These are phyloP conservation scores for Eleginops maclovinus DNA, from an alignment of 2,113 vertebrate genomes.

Conservation along the genomic window DNA sequence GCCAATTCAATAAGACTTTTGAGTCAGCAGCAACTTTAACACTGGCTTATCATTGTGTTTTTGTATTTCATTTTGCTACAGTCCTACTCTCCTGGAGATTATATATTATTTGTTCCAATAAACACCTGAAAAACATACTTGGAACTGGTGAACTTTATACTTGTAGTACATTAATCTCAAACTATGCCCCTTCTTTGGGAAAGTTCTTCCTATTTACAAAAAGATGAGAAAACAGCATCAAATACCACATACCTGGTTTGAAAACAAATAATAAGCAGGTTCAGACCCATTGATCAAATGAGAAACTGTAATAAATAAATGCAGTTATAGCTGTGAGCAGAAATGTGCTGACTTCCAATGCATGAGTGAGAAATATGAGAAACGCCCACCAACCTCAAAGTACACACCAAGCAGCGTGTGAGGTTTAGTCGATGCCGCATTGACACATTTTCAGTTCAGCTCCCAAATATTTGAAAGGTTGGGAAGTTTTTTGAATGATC, in stretches of 20 bases:
- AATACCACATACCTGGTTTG: too few relatives aligned
- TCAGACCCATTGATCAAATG: constrained; percentile 30
- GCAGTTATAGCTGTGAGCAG: constrained; percentile 8
- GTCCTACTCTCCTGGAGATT: neutral
- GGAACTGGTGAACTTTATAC: neutral
- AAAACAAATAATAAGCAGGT: constrained; percentile 12
- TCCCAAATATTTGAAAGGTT: constrained; percentile 24
- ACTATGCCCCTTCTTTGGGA: neutral
- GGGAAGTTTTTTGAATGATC: constrained; percentile 21
- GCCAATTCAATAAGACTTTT: neutral
- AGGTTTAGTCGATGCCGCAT: constrained; percentile 43
- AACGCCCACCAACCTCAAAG: constrained; percentile 33
- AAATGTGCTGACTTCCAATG: constrained; percentile 9
- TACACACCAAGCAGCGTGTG: constrained; percentile 16
- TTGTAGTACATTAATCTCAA: neutral
- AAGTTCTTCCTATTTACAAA: neutral
- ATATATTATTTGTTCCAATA: constrained; percentile 4
- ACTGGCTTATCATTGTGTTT: neutral
- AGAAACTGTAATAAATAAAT: constrained; percentile 45
- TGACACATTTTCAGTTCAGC: constrained; percentile 34
- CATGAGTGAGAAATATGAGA: constrained; percentile 33
- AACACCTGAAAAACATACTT: neutral
- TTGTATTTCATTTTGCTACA: neutral
- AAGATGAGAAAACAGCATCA: neutral
- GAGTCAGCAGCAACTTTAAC: neutral